Evolutionary conservation across 2,113 vertebrate species (phyloP).

Genomic region (Empidonax traillii): DNA sequence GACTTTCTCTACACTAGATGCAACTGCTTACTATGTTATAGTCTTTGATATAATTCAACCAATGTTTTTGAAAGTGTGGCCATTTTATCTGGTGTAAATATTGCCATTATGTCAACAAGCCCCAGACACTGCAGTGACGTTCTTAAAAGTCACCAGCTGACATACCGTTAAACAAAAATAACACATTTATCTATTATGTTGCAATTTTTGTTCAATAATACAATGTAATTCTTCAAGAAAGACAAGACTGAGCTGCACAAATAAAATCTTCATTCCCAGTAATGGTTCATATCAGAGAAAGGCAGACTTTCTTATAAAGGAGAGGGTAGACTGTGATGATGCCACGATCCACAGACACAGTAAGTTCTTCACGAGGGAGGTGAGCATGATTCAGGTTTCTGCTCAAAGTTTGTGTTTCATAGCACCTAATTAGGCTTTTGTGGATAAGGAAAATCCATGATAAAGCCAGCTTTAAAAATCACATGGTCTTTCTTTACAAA

Average conservation of each 20-base stretch:
- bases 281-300: not conserved
- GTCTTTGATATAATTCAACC: not conserved
- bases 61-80: not conserved
- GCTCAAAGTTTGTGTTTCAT: not conserved
- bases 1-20: not conserved
- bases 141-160: not conserved
- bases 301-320: not conserved
- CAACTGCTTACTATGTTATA: not conserved
- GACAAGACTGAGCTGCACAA: not conserved
- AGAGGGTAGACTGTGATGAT: not conserved
- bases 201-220: not conserved
- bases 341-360: accelerated
- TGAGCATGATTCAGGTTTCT: not conserved
- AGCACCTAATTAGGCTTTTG: not conserved
- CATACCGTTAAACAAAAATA: not conserved
- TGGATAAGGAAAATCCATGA: not conserved
- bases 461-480: not conserved
- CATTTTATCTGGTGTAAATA: not conserved
- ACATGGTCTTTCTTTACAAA: not conserved
- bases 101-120: not conserved
- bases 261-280: not conserved
- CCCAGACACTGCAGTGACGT: not conserved
- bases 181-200: not conserved
- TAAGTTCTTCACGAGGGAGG: not conserved
- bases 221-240: not conserved